Conservation (phyloP, 1,140 invertebrate species). For the Scylla paramamosain region DNA sequence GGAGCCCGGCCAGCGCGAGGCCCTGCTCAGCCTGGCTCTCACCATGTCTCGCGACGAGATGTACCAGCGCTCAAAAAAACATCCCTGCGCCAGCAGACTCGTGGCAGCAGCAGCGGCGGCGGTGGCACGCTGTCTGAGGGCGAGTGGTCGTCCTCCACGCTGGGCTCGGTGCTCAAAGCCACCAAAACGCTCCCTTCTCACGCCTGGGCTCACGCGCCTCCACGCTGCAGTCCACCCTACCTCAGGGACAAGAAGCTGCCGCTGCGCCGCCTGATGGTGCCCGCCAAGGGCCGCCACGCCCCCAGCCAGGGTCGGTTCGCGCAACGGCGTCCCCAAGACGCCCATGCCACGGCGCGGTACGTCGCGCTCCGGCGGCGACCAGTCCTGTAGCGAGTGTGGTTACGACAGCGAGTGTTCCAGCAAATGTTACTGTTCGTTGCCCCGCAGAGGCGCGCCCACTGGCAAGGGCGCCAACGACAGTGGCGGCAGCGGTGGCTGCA, state of each 20-base stretch:
- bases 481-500: background rate
- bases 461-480: conserved; percentile 50
- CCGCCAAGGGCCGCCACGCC: conserved; percentile 50
- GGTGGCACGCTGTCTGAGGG: background rate
- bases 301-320: background rate
- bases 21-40: conserved; percentile 90
- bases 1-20: conserved; percentile 94
- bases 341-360: conserved; percentile 76
- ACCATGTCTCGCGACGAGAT: conserved; percentile 94
- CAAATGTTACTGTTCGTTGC: conserved; percentile 88
- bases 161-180: conserved; percentile 77
- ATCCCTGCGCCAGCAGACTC: conserved; percentile 89
- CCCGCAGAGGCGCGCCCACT: conserved; percentile 50
- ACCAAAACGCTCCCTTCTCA: conserved; percentile 78
- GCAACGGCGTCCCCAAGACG: conserved; percentile 76
- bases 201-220: conserved; percentile 77
- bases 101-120: conserved; percentile 62
- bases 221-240: conserved; percentile 74
- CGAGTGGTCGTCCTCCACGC: conserved; percentile 81
- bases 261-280: conserved; percentile 67
- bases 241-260: conserved; percentile 75
- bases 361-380: conserved; percentile 82
- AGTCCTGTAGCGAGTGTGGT: conserved; percentile 92
- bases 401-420: conserved; percentile 89
- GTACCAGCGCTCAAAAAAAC: conserved; percentile 92